A percentile compares a stretch with the other conserved stretches of the same genome.
phyloP scores from a whole-genome alignment of 1,140 invertebrate species.

The Liolophura sinensis region DNA sequence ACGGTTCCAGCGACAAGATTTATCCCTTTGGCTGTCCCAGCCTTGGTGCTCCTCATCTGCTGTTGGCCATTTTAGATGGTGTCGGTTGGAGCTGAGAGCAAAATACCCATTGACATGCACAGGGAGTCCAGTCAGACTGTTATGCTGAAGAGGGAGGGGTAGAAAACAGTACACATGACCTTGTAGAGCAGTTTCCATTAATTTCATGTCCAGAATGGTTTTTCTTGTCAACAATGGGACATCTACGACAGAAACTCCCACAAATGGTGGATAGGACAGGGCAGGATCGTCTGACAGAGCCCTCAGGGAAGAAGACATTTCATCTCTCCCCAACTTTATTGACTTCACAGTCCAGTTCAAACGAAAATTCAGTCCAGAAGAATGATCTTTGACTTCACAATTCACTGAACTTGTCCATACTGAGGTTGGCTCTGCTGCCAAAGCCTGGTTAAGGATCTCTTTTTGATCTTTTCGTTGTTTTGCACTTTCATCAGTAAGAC shows the following conservation, averaged over 20 bases:
- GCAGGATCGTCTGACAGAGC: slow-evolving; percentile 20
- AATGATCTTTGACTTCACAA: slow-evolving; percentile 19
- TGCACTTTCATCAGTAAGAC: slow-evolving; percentile 12
- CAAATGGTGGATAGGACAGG: slow-evolving; percentile 37
- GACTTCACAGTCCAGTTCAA: slow-evolving; percentile 27
- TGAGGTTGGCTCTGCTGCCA: too few relatives aligned
- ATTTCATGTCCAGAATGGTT: slow-evolving; percentile 31
- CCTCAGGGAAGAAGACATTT: slow-evolving; percentile 15
- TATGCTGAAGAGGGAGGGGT: slow-evolving; percentile 38
- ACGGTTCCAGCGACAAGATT: slow-evolving; percentile 42
- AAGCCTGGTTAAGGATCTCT: slow-evolving; percentile 7
- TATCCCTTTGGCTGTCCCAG: slow-evolving; percentile 24
- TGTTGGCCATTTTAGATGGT: slow-evolving; percentile 45
- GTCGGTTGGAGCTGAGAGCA: slow-evolving; percentile 43
- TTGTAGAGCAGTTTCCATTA: slow-evolving; percentile 10
- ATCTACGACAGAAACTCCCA: slow-evolving; percentile 33
- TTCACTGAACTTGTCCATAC: too few relatives aligned
- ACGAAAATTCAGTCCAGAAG: slow-evolving; percentile 23
- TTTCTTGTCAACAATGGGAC: slow-evolving; percentile 36
- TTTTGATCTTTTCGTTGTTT: slow-evolving; percentile 16
- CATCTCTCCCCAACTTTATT: slow-evolving; percentile 8
- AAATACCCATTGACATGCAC: slow-evolving; percentile 51
- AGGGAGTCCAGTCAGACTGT: slow-evolving; percentile 42
- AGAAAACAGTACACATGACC: slow-evolving; percentile 52
- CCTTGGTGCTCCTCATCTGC: slow-evolving; percentile 18